Base-by-base conservation (phyloP, 1,140 invertebrate species). In the Ceratina calcarata region DNA sequence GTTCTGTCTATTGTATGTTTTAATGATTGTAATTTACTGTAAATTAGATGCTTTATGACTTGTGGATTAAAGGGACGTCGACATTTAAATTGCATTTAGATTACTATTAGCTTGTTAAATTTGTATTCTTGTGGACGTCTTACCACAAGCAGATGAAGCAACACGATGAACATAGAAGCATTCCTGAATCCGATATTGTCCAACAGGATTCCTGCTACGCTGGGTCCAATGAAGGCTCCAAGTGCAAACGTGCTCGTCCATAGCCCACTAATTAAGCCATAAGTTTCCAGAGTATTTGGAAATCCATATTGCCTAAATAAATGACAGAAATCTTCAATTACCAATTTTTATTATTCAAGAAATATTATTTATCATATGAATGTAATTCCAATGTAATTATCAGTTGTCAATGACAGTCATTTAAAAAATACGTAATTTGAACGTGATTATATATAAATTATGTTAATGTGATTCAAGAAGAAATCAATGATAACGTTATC, bases 171-270 rank as follows among this genome's bases (percentile, higher is more conserved):
- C 88, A 96, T 91, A 0, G 96, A 95, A 0, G 95, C 95, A 80
- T 94, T 94, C 75, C 94, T 89, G 88, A 97, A 98, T 1, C 96
- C 96, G 58, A 96, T 94, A 66, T 92, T 94, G 82, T 98, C 96
- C 78, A 95, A 95, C 0, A 98, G 93, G 57, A 97, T 94, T 10
- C 97, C 97, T 51, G 95, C 96, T 0, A 97, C 92, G 1, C 96
- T 96, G 1, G 96, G 96, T 0, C 97, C 97, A 37, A 97, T 95
- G 90, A 97, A 97, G 32, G 96, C 96, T n/a, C 97, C 97, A 0
- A 97, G 92, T 2, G 97, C 97, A 89, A 97, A 97, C 0, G 96
- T 95, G 15, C 96, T 97, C 0, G 97, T 97, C 96, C 97, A 97
- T 58, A 98, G 93, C 1, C 96, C 96, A 3, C 97, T 97, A 62